Conservation (phyloP, 2,113 vertebrate species). For the Physeter macrocephalus region DNA sequence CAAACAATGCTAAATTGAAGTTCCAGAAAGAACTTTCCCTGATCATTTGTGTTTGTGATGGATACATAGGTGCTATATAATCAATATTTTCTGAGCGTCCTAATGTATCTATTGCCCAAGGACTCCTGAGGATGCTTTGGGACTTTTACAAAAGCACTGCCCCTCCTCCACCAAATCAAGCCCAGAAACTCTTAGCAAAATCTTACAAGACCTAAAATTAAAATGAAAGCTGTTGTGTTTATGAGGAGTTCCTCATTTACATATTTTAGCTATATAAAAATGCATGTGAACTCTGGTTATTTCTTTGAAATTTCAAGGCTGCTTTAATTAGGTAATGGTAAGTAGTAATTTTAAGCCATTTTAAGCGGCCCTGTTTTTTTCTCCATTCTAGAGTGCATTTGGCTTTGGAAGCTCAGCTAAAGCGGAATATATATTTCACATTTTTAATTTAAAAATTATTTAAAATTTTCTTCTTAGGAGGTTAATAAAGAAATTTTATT, state of each 20-base stretch:
- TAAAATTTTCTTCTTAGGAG: not conserved
- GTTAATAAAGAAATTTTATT: not conserved
- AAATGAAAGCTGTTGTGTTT: not conserved
- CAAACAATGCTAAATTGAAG: not conserved
- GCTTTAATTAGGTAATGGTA: not conserved
- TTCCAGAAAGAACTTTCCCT: not conserved
- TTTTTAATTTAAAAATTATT: conserved; percentile 28
- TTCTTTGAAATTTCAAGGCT: conserved; percentile 13
- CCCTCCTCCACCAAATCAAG: not conserved
- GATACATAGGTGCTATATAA: not conserved
- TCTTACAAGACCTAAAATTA: not conserved
- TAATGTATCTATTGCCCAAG: not conserved
- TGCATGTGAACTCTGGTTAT: not conserved
- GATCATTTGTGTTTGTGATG: not conserved
- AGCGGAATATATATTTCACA: not conserved
- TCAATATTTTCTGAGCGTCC: not conserved
- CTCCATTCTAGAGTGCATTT: not conserved
- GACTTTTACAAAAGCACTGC: not conserved
- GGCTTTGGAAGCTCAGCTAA: not conserved
- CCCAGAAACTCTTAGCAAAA: not conserved
- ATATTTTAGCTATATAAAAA: not conserved
- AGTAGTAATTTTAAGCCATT: not conserved
- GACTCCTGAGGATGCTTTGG: not conserved
- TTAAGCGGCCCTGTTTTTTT: not conserved
- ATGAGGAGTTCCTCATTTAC: not conserved